These are phyloP conservation scores for Benitochromis conjunctus DNA, from an alignment of 2,113 vertebrate genomes.

Conservation along the genomic window DNA sequence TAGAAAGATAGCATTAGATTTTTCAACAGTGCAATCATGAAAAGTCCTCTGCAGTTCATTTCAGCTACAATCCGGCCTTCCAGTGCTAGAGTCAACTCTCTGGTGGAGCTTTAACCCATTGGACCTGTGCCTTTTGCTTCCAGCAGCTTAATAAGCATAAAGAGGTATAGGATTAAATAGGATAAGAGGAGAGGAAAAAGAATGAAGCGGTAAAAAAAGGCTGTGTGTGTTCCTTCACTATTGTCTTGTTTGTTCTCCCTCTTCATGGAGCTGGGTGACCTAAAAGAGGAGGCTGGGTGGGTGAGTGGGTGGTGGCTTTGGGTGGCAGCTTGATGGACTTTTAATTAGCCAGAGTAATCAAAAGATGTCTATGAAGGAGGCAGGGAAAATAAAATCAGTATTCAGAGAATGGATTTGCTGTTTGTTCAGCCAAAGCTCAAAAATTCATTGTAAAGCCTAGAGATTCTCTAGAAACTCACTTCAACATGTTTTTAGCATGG, in stretches of 20 bases:
- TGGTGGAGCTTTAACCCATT: conserved; percentile 68
- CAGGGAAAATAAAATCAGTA: conserved; percentile 48
- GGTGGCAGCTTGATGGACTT: conserved; percentile 89
- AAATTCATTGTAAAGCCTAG: conserved; percentile 67
- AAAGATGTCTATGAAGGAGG: conserved; percentile 81
- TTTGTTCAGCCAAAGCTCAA: conserved; percentile 86
- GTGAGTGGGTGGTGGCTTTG: conserved; percentile 59
- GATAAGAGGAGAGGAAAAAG: conserved; percentile 52
- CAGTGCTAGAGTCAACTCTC: conserved; percentile 68
- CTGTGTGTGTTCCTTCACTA: conserved; percentile 62
- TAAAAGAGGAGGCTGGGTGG: conserved; percentile 29
- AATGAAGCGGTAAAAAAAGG: conserved; percentile 53
- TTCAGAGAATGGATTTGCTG: conserved; percentile 62
- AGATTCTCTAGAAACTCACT: conserved; percentile 17
- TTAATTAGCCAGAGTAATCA: conserved; percentile 94
- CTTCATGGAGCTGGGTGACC: conserved; percentile 47
- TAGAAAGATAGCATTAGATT: not conserved
- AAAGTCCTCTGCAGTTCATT: conserved; percentile 49
- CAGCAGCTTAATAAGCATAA: conserved; percentile 60
- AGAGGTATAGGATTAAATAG: conserved; percentile 83
- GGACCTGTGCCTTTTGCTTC: conserved; percentile 38
- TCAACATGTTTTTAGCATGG: conserved; percentile 11
- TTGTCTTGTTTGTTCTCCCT: conserved; percentile 58
- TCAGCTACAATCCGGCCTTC: conserved; percentile 38
- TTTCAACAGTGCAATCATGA: conserved; percentile 75